Evolutionary conservation across 2,113 vertebrate species (phyloP).

Genomic region (Oceanites oceanicus): DNA sequence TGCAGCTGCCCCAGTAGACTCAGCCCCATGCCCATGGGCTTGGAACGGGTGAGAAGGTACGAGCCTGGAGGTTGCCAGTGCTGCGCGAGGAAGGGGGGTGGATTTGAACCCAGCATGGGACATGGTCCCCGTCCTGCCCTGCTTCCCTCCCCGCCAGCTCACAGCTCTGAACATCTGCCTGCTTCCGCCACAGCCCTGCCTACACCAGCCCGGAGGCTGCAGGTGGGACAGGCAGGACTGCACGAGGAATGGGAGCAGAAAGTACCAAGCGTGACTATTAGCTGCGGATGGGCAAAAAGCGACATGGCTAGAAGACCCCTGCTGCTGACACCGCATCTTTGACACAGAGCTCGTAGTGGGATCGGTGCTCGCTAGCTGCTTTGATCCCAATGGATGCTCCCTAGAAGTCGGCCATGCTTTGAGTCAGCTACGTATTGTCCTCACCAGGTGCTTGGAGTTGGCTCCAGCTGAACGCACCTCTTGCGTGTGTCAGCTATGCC

Average conservation of each 20-base stretch:
- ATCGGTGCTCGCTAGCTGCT: not conserved
- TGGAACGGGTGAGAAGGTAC: not conserved
- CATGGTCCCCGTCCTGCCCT: not conserved
- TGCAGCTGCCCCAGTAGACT: not conserved
- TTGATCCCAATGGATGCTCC: not conserved
- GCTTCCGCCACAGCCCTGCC: not conserved
- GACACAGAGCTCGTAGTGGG: not conserved
- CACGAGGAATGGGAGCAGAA: not conserved
- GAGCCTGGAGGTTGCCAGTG: not conserved
- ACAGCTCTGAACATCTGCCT: not conserved
- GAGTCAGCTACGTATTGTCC: not conserved
- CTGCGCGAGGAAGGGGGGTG: fast-evolving
- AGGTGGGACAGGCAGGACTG: not conserved
- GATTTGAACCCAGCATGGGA: not conserved
- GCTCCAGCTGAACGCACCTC: not conserved
- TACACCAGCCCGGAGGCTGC: not conserved
- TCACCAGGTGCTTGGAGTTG: not conserved
- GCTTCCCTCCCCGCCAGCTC: not conserved
- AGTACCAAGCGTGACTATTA: not conserved
- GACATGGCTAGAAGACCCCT: fast-evolving
- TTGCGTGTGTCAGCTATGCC: not conserved
- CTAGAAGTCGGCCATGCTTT: not conserved
- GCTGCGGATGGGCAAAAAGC: not conserved
- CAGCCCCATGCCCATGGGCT: fast-evolving
- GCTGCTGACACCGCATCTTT: not conserved